Percentiles rank a stretch among this genome's conserved stretches.
Conservation (phyloP, 1,140 invertebrate genomes). For the Oreohelix idahoensis region DNA sequence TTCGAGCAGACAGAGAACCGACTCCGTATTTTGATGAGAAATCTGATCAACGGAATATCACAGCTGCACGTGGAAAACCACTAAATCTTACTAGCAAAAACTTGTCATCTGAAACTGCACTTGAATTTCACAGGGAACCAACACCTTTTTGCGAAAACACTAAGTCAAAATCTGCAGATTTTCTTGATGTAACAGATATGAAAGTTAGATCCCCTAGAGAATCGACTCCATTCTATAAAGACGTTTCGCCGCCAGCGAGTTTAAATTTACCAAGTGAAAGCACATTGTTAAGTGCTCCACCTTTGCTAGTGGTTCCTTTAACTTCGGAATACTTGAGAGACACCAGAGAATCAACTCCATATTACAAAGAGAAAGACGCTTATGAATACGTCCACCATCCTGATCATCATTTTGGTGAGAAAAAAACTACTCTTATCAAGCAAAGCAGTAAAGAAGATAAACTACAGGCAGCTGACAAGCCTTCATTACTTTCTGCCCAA, state of each 20-base stretch:
- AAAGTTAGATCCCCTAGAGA: background rate
- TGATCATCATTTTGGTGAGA: background rate
- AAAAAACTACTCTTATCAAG: background rate
- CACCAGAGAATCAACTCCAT: background rate
- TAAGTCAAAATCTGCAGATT: background rate
- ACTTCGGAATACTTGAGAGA: background rate
- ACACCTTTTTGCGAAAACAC: background rate
- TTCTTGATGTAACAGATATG: background rate
- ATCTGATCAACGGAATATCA: background rate
- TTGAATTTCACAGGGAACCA: background rate
- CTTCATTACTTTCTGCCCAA: background rate
- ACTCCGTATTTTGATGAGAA: background rate
- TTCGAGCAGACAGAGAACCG: background rate
- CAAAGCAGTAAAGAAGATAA: background rate
- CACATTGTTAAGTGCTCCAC: background rate
- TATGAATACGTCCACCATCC: background rate
- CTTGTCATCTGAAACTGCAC: background rate
- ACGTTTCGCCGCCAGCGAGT: background rate
- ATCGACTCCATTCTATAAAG: background rate
- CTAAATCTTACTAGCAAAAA: background rate
- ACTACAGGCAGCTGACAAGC: background rate
- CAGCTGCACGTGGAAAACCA: background rate
- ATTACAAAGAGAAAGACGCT: background rate
- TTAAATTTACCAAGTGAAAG: background rate
- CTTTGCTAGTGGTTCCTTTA: background rate